These are phyloP conservation scores for Galeruca laticollis DNA, from an alignment of 2,888 invertebrate genomes.

Conservation along the genomic window DNA sequence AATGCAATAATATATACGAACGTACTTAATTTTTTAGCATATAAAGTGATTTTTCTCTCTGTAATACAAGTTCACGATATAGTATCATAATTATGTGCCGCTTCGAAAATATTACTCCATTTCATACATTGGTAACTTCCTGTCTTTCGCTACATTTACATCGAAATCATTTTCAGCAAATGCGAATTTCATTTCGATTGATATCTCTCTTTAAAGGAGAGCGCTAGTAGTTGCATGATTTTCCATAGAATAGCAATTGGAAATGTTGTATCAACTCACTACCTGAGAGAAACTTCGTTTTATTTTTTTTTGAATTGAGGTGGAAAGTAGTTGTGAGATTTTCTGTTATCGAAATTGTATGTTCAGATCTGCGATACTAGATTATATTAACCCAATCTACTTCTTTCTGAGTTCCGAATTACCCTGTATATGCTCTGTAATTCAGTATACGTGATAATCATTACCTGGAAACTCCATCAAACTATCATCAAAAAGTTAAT, in stretches of 20 bases:
- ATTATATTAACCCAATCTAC: too few species aligned
- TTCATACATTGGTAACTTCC: constrained; percentile 42
- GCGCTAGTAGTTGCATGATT: background rate
- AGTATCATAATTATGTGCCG: constrained; percentile 5
- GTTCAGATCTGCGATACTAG: too few species aligned
- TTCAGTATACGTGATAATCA: too few species aligned
- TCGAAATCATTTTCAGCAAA: constrained; percentile 33
- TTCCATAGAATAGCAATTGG: constrained; percentile 7
- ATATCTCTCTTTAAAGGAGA: background rate
- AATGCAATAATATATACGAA: background rate
- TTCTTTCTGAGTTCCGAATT: too few species aligned
- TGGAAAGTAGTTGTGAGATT: too few species aligned
- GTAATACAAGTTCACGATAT: background rate
- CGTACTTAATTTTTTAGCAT: background rate
- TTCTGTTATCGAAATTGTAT: too few species aligned
- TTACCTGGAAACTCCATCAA: too few species aligned
- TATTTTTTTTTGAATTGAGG: background rate
- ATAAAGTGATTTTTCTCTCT: background rate
- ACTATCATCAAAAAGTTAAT: too few species aligned
- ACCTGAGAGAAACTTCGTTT: background rate
- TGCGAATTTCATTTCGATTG: constrained; percentile 21
- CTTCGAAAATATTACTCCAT: constrained; percentile 44
- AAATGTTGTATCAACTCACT: constrained; percentile 1
- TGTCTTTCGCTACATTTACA: constrained; percentile 42
- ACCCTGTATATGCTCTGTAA: too few species aligned